phyloP scores from a whole-genome alignment of 2,888 invertebrate species.

The Lasioglossum vierecki region DNA sequence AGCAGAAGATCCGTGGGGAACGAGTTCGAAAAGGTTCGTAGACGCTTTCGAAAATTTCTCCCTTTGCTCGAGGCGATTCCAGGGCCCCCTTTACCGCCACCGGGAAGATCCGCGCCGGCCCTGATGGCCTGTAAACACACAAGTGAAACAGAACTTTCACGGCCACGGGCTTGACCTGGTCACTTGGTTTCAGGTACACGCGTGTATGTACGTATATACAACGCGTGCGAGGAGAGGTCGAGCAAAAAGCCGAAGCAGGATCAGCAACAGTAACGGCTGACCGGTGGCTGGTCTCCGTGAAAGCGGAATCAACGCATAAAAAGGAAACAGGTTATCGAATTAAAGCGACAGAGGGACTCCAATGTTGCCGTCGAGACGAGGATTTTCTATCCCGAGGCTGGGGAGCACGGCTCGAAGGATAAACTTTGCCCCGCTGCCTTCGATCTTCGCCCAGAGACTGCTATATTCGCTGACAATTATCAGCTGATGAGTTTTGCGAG shows the following conservation, averaged over 20 bases:
- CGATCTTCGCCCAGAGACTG: slow-evolving; percentile 7
- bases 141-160: slow-evolving; percentile 79
- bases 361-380: slow-evolving; percentile 61
- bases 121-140: slow-evolving; percentile 66
- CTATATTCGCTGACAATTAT: neutral
- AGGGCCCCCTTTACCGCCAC: slow-evolving; percentile 19
- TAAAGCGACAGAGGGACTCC: slow-evolving; percentile 74
- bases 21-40: slow-evolving; percentile 47
- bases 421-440: neutral
- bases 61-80: slow-evolving; percentile 55
- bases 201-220: slow-evolving; percentile 23
- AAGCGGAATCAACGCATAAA: slow-evolving; percentile 73
- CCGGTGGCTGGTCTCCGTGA: slow-evolving; percentile 58
- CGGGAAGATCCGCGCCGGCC: slow-evolving; percentile 33
- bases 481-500: neutral
- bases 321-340: slow-evolving; percentile 82
- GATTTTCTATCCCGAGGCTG: slow-evolving; percentile 77
- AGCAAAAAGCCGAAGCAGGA: slow-evolving; percentile 52
- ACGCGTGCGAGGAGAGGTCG: slow-evolving; percentile 40
- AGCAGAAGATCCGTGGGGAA: neutral
- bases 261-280: slow-evolving; percentile 33
- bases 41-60: slow-evolving; percentile 73
- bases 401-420: slow-evolving; percentile 43
- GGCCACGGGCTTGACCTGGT: slow-evolving; percentile 80
- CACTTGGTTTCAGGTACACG: slow-evolving; percentile 65